Base-by-base conservation (phyloP, 2,113 vertebrate genomes). In the Apteryx owenii region DNA sequence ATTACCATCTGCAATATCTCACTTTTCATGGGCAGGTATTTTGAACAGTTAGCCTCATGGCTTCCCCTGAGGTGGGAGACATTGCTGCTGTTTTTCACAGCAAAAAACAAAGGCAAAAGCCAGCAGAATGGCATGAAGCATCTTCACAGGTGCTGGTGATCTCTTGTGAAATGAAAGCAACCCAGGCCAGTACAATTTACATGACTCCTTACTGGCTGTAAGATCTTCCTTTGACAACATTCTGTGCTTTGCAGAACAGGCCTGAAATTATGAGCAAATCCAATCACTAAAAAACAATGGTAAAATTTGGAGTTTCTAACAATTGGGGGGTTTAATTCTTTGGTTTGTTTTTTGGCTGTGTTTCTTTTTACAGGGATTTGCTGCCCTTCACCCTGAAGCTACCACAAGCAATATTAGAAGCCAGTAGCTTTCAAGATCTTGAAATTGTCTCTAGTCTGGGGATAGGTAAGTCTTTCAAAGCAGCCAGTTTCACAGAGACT, bases 381-480 rank as follows among this genome's bases (percentile, higher is more conserved):
- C 98, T 99, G 86, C 98, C 99, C 18, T 98, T 98, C 92, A 98
- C 98, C 0, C 97, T 99, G 95, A 98, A 98, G 96, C 96, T 99
- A 94, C 99, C 99, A n/a, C 96, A 95, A 95, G 98, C 98, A 83
- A 98, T 99, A 96, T 93, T 98, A n/a, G 98, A 97, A 87, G 98
- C 99, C 89, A 98, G 78, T 44, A 99, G 96, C 95, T 98, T 94
- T 95, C 97, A 98, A 87, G 99, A 99, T 79, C 98, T 99, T 73
- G 99, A 99, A 96, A 97, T 97, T 91, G 98, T 99, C 93, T 98
- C 99, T 80, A 98, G 97, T 80, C 96, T 99, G 95, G 99, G 99
- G 38, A 98, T 98, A 98, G 99, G 99, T 99, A 98, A 98, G 98
- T 98, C 64, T 28, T 53, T 85, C 64, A 61, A 94, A 88, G 65